These are phyloP conservation scores for Calephelis virginiensis DNA, from an alignment of 1,140 invertebrate species.

Conservation along the genomic window DNA sequence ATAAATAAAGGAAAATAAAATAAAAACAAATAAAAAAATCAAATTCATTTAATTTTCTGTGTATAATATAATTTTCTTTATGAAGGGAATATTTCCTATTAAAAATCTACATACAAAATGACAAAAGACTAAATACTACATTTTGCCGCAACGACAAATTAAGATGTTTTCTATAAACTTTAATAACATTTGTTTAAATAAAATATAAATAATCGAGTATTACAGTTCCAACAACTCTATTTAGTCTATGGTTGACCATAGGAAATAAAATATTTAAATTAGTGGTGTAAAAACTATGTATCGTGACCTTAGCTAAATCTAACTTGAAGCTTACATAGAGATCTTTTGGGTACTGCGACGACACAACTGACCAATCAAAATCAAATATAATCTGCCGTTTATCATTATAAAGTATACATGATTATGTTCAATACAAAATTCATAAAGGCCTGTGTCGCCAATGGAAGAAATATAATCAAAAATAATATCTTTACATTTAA, in stretches of 20 bases:
- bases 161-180: slow-evolving; percentile 61
- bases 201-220: slow-evolving; percentile 78
- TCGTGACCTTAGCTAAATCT: slow-evolving; percentile 46
- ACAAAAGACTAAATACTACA: slow-evolving; percentile 55
- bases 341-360: slow-evolving; percentile 41
- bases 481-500: slow-evolving; percentile 43
- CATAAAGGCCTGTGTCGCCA: slow-evolving; percentile 21
- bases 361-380: slow-evolving; percentile 14
- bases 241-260: slow-evolving; percentile 65
- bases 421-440: slow-evolving; percentile 27
- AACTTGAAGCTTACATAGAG: slow-evolving; percentile 52
- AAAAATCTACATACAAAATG: slow-evolving; percentile 69
- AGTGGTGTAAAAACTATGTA: slow-evolving; percentile 57
- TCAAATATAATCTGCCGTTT: slow-evolving; percentile 14
- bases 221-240: slow-evolving; percentile 73
- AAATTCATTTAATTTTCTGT: slow-evolving; percentile 69
- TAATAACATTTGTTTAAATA: slow-evolving; percentile 62
- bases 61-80: slow-evolving; percentile 70
- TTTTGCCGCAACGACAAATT: slow-evolving; percentile 61
- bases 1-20: slow-evolving; percentile 32
- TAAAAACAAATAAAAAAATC: slow-evolving; percentile 56
- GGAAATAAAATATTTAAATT: slow-evolving; percentile 59
- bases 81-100: slow-evolving; percentile 67
- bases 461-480: slow-evolving; percentile 25
- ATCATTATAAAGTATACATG: slow-evolving; percentile 15